Base-by-base conservation (phyloP, 2,888 invertebrate genomes). In the Galeruca laticollis region DNA sequence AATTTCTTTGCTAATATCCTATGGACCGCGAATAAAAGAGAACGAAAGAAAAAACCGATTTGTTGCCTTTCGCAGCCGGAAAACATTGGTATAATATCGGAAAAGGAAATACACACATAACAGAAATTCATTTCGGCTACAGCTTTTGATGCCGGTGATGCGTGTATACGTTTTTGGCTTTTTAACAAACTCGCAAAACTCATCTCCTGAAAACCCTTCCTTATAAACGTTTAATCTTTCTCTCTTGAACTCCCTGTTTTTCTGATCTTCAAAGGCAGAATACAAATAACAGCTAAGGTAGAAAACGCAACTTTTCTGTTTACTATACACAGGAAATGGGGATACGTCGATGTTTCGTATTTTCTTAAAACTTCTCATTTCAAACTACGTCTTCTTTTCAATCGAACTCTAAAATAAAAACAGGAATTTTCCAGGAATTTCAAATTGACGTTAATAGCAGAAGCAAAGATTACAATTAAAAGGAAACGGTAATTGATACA, bases 81-180 rank as follows among this genome's bases (percentile, higher is more conserved):
- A 69, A 65, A 60, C 71, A 61, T 52, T 62, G 60, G 64, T 61
- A 71, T 69, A 70, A 73, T 71, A 73, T 73, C 67, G 69, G 68
- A 74, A 66, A 75, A 74, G 73, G 73, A 76, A 73, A 77, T 72
- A 71, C 74, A 72, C 74, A 75, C 73, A 77, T 75, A 78, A 76
- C 75, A 78, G 77, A 75, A 80, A 78, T 81, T 80, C 81, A 81
- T 81, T 80, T 78, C 78, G 70, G 72, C 52, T 60, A 49, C 59
- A 68, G 69, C 71, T 79, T 81, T 81, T 80, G 79, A 80, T 77
- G 79, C 75, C 71, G 68, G 73, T 71, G 72, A 73, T 75, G 78
- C 78, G 79, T 78, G 75, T 71, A 76, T 71, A 68, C 72, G 71
- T 78, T 79, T 79, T 80, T 77, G 79, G 79, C 76, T 78, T 80